Evolutionary conservation across 2,888 invertebrate genomes (phyloP).

Genomic region (Amphipyra berbera): DNA sequence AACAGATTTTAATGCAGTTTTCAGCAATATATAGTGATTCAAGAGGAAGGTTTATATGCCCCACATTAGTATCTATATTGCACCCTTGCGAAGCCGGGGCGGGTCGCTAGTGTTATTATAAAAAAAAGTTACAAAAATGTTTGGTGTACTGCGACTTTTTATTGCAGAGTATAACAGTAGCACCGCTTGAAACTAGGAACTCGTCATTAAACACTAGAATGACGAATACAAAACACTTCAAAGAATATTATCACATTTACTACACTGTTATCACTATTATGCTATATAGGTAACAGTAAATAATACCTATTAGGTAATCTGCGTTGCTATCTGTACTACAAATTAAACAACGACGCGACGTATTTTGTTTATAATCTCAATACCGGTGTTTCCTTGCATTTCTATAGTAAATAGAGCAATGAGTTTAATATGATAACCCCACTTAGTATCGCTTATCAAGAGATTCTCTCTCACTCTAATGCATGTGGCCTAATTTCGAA

Average conservation of each 20-base stretch:
- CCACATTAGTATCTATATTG: no score
- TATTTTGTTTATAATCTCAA: slow-evolving; percentile 31
- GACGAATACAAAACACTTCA: not conserved
- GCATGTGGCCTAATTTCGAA: slow-evolving; percentile 79
- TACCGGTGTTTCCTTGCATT: slow-evolving; percentile 55
- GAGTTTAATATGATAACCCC: slow-evolving; percentile 79
- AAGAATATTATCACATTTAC: not conserved
- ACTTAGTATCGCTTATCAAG: slow-evolving; percentile 67
- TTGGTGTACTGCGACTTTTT: no score
- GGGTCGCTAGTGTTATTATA: no score
- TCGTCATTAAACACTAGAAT: not conserved
- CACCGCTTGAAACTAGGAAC: no score
- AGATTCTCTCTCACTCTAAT: slow-evolving; percentile 80
- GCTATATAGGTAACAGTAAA: not conserved
- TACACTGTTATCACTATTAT: slow-evolving; percentile 8
- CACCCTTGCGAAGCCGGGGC: no score
- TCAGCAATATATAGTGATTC: no score
- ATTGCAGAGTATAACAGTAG: no score
- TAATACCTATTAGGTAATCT: slow-evolving; percentile 15
- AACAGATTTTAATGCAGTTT: no score
- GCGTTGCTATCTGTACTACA: slow-evolving; percentile 15
- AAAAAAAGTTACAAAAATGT: no score
- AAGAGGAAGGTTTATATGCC: no score
- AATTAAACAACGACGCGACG: slow-evolving; percentile 36
- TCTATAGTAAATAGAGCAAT: slow-evolving; percentile 68